These are phyloP conservation scores for Aromia moschata DNA, from an alignment of 2,888 invertebrate genomes.

Conservation along the genomic window DNA sequence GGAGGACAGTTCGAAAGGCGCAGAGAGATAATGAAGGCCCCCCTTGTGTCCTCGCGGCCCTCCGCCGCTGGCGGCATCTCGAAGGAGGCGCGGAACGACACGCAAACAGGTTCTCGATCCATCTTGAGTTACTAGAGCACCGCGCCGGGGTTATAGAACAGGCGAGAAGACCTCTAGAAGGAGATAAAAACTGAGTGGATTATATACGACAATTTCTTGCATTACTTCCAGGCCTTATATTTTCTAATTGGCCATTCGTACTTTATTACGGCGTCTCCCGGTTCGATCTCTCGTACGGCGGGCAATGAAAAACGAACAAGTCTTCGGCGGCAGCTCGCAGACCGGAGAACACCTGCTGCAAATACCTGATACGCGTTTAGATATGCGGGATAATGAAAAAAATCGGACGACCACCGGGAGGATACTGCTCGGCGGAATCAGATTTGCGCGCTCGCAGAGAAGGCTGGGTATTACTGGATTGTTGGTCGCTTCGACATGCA, in stretches of 20 bases:
- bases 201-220: conserved; percentile 26
- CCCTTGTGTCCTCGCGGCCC: too few relatives aligned
- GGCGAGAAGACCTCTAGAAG: conserved; percentile 9
- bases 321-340: background rate
- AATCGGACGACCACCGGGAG: conserved; percentile 13
- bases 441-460: background rate
- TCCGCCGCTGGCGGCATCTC: too few relatives aligned
- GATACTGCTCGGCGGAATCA: background rate
- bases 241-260: conserved; percentile 24
- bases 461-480: too few relatives aligned
- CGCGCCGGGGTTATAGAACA: conserved; percentile 33
- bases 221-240: conserved; percentile 24
- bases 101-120: conserved; percentile 43
- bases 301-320: conserved; percentile 5
- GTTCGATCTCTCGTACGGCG: conserved; percentile 19
- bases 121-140: conserved; percentile 45
- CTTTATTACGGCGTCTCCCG: conserved; percentile 16
- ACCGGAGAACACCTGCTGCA: conserved; percentile 23
- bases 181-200: conserved; percentile 23
- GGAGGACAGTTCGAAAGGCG: too few relatives aligned
- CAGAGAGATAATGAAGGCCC: too few relatives aligned
- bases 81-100: conserved; percentile 16
- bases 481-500: too few relatives aligned
- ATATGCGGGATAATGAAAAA: conserved; percentile 7
- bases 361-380: conserved; percentile 12